A percentile compares a stretch with the other conserved stretches of the same genome.
Evolutionary conservation across 2,113 vertebrate genomes (phyloP).

Genomic region (Zootoca vivipara): DNA sequence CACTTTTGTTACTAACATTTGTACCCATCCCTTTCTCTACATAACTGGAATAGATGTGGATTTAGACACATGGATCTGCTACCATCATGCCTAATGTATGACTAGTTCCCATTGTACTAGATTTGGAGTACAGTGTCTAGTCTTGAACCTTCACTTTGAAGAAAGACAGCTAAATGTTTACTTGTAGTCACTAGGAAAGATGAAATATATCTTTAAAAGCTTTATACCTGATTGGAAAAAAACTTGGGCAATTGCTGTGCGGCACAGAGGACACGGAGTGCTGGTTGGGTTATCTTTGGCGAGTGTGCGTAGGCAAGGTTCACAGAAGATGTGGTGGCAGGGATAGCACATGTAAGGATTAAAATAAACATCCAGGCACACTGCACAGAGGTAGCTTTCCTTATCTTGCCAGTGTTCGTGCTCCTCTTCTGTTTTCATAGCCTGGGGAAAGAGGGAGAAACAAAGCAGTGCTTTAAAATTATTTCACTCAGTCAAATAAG

Average conservation of each 20-base stretch:
- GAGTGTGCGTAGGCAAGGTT: conserved; percentile 90
- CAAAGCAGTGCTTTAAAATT: conserved; percentile 3
- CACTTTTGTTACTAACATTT: not conserved
- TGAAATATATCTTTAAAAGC: not conserved
- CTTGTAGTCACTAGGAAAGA: not conserved
- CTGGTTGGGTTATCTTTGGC: conserved; percentile 84
- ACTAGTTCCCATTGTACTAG: not conserved
- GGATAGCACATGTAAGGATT: conserved; percentile 91
- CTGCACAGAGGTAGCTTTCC: conserved; percentile 88
- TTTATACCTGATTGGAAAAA: conserved; percentile 89
- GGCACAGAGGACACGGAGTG: conserved; percentile 90
- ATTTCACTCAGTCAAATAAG: conserved; percentile 11
- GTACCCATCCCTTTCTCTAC: not conserved
- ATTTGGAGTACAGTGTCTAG: not conserved
- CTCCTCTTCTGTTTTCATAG: conserved; percentile 71
- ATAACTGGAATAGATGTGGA: not conserved
- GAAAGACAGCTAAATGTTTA: not conserved
- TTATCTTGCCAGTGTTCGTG: conserved; percentile 77
- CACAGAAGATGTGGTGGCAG: conserved; percentile 93
- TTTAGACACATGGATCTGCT: not conserved
- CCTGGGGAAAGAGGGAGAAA: conserved; percentile 60
- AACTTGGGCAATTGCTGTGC: conserved; percentile 85
- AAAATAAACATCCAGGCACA: conserved; percentile 93
- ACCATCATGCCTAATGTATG: not conserved
- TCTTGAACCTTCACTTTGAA: not conserved